Conservation (phyloP, 1,140 invertebrate species). For the Musca domestica region DNA sequence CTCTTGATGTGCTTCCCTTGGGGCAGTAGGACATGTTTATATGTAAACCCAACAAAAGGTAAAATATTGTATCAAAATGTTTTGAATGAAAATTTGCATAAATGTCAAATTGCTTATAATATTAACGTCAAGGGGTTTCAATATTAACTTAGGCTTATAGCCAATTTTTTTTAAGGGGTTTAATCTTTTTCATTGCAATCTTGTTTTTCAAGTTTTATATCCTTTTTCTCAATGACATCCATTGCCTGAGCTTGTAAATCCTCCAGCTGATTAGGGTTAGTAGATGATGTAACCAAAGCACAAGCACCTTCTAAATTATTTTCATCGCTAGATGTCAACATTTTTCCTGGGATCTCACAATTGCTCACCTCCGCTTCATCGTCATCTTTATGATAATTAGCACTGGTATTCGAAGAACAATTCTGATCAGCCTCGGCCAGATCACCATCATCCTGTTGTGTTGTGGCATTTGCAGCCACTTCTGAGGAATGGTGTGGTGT, state of each 20-base stretch:
- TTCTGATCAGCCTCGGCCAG: slow-evolving; percentile 59
- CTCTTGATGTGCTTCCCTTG: no score
- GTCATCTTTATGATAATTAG: slow-evolving; percentile 6
- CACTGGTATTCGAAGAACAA: slow-evolving; percentile 32
- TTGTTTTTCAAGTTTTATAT: slow-evolving; percentile 13
- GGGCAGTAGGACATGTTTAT: no score
- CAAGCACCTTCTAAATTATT: neutral
- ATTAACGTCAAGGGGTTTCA: no score
- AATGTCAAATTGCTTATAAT: no score
- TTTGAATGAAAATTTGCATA: no score
- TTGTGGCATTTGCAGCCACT: neutral
- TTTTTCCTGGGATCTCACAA: slow-evolving; percentile 41
- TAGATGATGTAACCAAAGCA: neutral
- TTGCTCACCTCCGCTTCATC: neutral
- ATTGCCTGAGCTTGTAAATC: neutral
- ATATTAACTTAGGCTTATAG: no score
- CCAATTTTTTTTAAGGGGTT: no score
- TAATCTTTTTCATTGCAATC: slow-evolving; percentile 2
- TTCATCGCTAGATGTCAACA: no score
- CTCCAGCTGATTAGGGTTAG: neutral
- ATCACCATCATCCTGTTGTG: slow-evolving; percentile 50
- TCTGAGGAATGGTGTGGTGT: neutral
- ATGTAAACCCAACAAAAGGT: no score
- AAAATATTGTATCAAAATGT: no score
- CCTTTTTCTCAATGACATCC: neutral